phyloP scores from a whole-genome alignment of 1,140 invertebrate genomes.

The Akabosia matsudoensis region DNA sequence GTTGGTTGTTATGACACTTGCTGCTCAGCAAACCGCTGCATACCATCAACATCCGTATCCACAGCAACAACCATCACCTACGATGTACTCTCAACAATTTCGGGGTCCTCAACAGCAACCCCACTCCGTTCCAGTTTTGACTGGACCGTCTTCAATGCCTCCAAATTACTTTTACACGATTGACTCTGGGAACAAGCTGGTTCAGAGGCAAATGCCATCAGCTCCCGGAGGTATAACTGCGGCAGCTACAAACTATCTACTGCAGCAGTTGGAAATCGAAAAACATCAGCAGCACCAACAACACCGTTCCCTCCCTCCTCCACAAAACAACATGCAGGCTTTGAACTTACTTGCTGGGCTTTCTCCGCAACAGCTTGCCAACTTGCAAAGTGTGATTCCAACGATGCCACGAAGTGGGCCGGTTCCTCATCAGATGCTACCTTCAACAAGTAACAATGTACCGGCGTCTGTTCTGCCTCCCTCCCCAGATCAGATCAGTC shows the following conservation, averaged over 20 bases:
- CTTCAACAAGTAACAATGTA: neutral
- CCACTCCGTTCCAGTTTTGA: neutral
- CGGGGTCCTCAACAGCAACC: neutral
- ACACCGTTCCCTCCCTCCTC: neutral
- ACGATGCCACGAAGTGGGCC: neutral
- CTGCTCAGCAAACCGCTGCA: neutral
- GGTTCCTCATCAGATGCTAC: neutral
- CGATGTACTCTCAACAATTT: neutral
- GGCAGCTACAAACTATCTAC: neutral
- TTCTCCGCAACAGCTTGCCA: neutral
- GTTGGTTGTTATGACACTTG: neutral
- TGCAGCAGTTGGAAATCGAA: neutral
- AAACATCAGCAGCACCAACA: neutral
- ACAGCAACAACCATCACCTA: neutral
- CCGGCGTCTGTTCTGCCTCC: neutral
- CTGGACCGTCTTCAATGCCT: neutral
- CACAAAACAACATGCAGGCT: neutral
- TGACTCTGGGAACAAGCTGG: neutral
- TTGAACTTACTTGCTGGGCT: neutral
- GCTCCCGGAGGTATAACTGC: neutral
- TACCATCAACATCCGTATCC: neutral
- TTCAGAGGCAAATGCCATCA: neutral
- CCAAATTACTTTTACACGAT: conserved; percentile 8
- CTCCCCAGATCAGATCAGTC: too few species aligned
- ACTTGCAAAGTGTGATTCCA: neutral